A percentile compares a stretch with the other conserved stretches of the same genome.
Conservation (phyloP, 64 coral and sea anemone genomes). For the Stylophora pistillata region DNA sequence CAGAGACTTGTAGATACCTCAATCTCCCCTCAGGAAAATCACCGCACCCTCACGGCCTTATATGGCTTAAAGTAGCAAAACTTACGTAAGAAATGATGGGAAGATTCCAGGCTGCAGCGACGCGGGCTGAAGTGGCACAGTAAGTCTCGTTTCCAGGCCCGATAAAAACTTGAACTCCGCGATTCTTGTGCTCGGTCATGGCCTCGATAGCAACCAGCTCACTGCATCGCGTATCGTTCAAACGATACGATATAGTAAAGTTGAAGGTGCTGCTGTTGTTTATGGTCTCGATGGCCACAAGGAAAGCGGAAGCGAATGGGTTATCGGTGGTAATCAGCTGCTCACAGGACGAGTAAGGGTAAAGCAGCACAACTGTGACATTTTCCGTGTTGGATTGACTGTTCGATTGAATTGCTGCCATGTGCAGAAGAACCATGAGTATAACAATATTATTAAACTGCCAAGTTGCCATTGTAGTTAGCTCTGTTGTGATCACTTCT, state of each 20-base stretch:
- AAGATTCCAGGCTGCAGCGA: constrained; percentile 47
- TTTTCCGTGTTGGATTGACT: background rate
- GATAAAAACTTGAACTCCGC: constrained; percentile 28
- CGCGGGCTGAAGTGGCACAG: constrained; percentile 39
- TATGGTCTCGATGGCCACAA: constrained; percentile 24
- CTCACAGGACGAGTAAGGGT: constrained; percentile 14
- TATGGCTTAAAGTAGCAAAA: background rate
- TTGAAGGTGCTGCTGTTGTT: constrained; percentile 22
- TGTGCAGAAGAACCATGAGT: background rate
- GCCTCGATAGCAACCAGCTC: constrained; percentile 43
- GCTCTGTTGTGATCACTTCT: background rate
- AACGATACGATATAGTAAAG: background rate
- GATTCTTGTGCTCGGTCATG: constrained; percentile 29
- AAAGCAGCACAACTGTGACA: background rate
- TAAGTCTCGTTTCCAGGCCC: constrained; percentile 40
- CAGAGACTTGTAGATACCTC: background rate
- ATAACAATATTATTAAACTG: background rate
- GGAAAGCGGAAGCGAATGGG: constrained; percentile 49
- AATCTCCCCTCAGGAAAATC: background rate
- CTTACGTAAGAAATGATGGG: constrained; percentile 61
- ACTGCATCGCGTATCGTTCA: constrained; percentile 43
- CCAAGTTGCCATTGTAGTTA: background rate
- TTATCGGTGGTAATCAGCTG: constrained; percentile 12
- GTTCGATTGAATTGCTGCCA: background rate
- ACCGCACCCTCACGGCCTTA: background rate